Evolutionary conservation across 2,797 vertebrate genomes (phyloP).

Genomic region (Natrix natrix): DNA sequence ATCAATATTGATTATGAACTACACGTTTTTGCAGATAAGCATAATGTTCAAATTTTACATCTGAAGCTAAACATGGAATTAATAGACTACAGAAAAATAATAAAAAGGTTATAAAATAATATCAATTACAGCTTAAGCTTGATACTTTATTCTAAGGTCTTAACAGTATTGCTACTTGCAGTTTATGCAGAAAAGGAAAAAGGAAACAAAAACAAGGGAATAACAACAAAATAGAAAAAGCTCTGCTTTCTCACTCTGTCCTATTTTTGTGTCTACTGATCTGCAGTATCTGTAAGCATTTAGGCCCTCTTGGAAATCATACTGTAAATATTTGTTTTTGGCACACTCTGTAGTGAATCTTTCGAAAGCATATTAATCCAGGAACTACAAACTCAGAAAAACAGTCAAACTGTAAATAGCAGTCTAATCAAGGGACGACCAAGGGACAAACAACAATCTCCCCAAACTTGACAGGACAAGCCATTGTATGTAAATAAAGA

Average conservation of each 20-base stretch:
- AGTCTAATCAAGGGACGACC: no score
- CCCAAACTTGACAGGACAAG: no score
- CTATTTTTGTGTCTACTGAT: not conserved
- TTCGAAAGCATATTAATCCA: not conserved
- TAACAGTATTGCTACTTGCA: not conserved
- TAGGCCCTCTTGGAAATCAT: not conserved
- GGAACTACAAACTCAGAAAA: not conserved
- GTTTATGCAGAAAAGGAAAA: not conserved
- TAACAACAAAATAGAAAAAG: not conserved
- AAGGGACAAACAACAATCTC: no score
- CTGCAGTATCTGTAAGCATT: not conserved
- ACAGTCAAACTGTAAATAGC: no score
- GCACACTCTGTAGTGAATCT: not conserved
- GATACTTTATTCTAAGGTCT: not conserved
- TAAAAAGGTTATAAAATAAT: not conserved
- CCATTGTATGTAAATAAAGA: no score
- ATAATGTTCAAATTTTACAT: no score
- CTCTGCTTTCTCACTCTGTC: not conserved
- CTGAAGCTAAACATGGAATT: not conserved
- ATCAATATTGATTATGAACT: not conserved
- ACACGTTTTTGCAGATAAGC: no score
- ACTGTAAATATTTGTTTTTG: not conserved
- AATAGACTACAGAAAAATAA: not conserved
- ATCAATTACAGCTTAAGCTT: not conserved
- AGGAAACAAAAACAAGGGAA: fast-evolving